Conservation (phyloP, 2,113 vertebrate species). For the Galeopterus variegatus region DNA sequence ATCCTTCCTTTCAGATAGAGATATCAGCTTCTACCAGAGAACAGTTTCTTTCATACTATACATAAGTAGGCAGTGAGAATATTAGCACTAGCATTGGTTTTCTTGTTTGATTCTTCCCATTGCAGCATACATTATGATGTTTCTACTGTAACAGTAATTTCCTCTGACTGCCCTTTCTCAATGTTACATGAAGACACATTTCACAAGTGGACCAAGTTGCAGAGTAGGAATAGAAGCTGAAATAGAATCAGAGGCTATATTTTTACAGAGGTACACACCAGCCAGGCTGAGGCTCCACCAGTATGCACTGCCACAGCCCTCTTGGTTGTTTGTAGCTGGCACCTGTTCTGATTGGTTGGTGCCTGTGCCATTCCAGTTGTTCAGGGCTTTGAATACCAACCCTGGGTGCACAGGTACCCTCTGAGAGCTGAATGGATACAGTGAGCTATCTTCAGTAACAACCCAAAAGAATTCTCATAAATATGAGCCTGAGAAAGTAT, state of each 20-base stretch:
- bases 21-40: constrained; percentile 13
- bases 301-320: accelerated
- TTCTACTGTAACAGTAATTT: neutral
- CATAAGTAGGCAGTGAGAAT: neutral
- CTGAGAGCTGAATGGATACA: constrained; percentile 14
- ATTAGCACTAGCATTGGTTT: neutral
- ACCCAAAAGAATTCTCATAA: neutral
- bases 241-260: neutral
- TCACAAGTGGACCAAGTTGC: neutral
- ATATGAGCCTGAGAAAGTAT: neutral
- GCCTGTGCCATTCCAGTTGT: neutral
- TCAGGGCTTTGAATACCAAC: neutral
- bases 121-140: neutral
- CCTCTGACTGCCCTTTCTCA: neutral
- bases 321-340: neutral
- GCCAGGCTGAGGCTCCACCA: neutral
- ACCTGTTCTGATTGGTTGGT: neutral
- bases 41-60: neutral
- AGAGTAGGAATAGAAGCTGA: neutral
- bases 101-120: neutral
- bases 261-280: neutral
- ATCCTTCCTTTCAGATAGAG: constrained; percentile 67
- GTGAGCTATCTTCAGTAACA: neutral
- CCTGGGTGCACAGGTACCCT: neutral
- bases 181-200: neutral